Evolutionary conservation across 2,888 invertebrate genomes (phyloP).

Genomic region (Acleris cristana): DNA sequence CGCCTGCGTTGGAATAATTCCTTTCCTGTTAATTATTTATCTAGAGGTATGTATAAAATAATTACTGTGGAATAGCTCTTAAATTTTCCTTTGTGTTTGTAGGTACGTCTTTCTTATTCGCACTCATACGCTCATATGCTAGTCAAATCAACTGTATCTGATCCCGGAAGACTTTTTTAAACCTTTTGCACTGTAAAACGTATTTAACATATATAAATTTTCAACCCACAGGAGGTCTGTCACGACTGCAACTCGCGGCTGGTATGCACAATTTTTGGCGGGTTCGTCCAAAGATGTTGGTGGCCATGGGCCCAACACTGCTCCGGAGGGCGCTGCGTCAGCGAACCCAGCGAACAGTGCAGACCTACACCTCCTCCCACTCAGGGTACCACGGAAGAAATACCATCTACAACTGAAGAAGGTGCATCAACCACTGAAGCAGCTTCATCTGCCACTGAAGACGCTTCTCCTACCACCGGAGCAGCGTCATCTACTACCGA

Average conservation of each 20-base stretch:
- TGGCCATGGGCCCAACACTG: conserved; percentile 31
- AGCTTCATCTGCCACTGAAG: background rate
- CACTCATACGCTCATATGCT: too few relatives aligned
- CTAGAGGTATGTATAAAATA: too few relatives aligned
- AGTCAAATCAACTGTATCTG: too few relatives aligned
- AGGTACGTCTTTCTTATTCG: too few relatives aligned
- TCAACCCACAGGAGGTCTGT: conserved; percentile 36
- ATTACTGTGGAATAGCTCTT: too few relatives aligned
- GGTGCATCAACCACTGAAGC: background rate
- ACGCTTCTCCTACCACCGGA: background rate
- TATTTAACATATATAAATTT: background rate
- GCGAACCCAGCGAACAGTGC: conserved; percentile 36
- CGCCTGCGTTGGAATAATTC: too few relatives aligned
- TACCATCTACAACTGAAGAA: conserved; percentile 4
- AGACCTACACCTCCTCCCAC: background rate
- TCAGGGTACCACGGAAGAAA: background rate
- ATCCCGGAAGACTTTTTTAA: too few relatives aligned
- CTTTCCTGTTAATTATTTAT: too few relatives aligned
- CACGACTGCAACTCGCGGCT: conserved; percentile 36
- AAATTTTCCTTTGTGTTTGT: too few relatives aligned
- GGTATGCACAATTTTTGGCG: conserved; percentile 38
- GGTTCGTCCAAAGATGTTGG: conserved; percentile 33
- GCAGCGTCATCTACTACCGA: background rate
- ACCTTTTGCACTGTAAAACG: too few relatives aligned
- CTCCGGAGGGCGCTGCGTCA: conserved; percentile 37